Conservation (phyloP, 2,113 vertebrate species). For the Oreochromis spilurus region DNA sequence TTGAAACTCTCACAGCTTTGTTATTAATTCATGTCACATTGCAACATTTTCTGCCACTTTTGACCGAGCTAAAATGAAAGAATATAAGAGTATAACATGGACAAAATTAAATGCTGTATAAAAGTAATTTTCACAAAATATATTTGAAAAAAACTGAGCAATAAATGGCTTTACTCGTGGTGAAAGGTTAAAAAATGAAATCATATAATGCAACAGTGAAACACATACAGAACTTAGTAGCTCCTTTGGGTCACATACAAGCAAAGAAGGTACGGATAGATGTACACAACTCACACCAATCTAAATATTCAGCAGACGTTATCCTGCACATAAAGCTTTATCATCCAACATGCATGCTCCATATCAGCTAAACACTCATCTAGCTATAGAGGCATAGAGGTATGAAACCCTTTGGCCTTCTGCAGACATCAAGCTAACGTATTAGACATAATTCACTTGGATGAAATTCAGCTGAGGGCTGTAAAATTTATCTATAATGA, state of each 20-base stretch:
- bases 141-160: background rate
- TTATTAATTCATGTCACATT: background rate
- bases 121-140: background rate
- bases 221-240: background rate
- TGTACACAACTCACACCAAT: background rate
- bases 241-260: background rate
- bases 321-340: background rate
- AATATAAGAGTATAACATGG: background rate
- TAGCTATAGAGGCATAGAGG: background rate
- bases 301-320: background rate
- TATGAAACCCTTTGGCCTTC: conserved; percentile 17
- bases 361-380: background rate
- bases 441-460: conserved; percentile 20
- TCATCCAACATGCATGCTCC: background rate
- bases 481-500: conserved; percentile 1
- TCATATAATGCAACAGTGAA: background rate
- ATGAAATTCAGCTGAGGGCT: background rate
- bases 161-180: background rate
- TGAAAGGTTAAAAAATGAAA: background rate
- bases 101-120: background rate
- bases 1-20: background rate
- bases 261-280: background rate
- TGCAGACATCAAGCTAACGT: background rate
- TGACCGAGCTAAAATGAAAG: background rate
- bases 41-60: background rate